Evolutionary conservation across 2,888 invertebrate genomes (phyloP).

Genomic region (Meteorus colon): DNA sequence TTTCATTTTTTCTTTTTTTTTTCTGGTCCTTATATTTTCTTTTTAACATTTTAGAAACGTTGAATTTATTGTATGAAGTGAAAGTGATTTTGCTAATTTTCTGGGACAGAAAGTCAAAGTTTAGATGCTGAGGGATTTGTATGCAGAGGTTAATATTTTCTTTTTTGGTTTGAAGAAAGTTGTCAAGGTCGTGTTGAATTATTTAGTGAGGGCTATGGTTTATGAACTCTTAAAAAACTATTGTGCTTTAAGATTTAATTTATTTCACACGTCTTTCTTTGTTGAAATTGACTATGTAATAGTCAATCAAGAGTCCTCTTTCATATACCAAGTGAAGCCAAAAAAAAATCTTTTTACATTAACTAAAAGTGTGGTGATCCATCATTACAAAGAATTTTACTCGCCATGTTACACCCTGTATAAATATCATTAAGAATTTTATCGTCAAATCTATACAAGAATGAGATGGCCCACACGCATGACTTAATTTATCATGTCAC

Average conservation of each 20-base stretch:
- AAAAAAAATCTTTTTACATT: too few species aligned
- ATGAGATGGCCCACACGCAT: constrained; percentile 62
- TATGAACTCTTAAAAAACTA: too few species aligned
- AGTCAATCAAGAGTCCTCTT: too few species aligned
- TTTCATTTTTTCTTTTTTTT: background rate
- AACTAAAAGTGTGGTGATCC: too few species aligned
- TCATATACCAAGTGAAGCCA: too few species aligned
- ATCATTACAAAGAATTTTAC: too few species aligned
- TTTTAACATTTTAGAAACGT: background rate
- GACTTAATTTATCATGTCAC: constrained; percentile 64
- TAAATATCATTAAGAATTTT: constrained; percentile 48
- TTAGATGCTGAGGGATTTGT: background rate
- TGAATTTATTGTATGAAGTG: background rate
- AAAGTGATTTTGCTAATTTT: constrained; percentile 9
- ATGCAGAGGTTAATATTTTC: background rate
- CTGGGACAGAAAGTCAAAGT: background rate
- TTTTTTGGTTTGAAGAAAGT: background rate
- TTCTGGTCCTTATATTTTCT: background rate
- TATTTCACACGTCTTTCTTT: too few species aligned
- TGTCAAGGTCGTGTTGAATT: background rate
- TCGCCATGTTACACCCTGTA: too few species aligned
- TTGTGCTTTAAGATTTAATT: too few species aligned
- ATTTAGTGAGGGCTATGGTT: too few species aligned
- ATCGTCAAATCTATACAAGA: constrained; percentile 64
- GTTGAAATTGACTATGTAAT: too few species aligned